Evolutionary conservation across 2,888 invertebrate species (phyloP).

Genomic region (Eulithis testata): DNA sequence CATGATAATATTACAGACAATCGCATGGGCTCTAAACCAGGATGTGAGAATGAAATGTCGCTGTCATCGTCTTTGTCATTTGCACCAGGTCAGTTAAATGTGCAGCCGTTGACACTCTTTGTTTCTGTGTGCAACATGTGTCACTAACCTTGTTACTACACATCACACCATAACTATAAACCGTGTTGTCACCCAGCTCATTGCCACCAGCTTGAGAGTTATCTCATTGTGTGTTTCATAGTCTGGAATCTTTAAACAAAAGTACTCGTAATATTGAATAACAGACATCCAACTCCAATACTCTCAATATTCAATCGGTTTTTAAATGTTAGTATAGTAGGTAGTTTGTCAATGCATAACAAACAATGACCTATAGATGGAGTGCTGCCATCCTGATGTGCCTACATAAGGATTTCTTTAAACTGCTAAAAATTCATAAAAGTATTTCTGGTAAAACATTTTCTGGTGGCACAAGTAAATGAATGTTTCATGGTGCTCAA

Average conservation of each 20-base stretch:
- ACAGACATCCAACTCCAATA: constrained; percentile 9
- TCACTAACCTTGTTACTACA: constrained; percentile 74
- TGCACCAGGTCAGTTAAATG: constrained; percentile 83
- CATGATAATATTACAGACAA: constrained; percentile 80
- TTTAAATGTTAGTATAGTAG: too few species aligned
- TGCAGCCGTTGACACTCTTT: constrained; percentile 75
- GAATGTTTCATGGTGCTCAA: too few species aligned
- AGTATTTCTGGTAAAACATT: too few species aligned
- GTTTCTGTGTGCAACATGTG: constrained; percentile 80
- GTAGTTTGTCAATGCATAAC: too few species aligned
- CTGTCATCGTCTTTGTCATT: constrained; percentile 82
- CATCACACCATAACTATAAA: constrained; percentile 50
- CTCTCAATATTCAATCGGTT: too few species aligned
- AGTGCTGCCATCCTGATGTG: too few species aligned
- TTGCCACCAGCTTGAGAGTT: constrained; percentile 58
- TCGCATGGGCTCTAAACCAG: constrained; percentile 82
- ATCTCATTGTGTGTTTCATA: constrained; percentile 45
- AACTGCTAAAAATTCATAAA: too few species aligned
- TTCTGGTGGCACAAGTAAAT: too few species aligned
- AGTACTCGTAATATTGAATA: constrained; percentile 20
- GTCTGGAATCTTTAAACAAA: constrained; percentile 26
- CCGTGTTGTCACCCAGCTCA: constrained; percentile 54
- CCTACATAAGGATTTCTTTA: too few species aligned
- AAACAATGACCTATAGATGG: too few species aligned
- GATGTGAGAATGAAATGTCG: constrained; percentile 82